A percentile compares a stretch with the other conserved stretches of the same genome.
These are phyloP conservation scores for Indri indri DNA, from an alignment of 2,113 vertebrate genomes.

Conservation along the genomic window DNA sequence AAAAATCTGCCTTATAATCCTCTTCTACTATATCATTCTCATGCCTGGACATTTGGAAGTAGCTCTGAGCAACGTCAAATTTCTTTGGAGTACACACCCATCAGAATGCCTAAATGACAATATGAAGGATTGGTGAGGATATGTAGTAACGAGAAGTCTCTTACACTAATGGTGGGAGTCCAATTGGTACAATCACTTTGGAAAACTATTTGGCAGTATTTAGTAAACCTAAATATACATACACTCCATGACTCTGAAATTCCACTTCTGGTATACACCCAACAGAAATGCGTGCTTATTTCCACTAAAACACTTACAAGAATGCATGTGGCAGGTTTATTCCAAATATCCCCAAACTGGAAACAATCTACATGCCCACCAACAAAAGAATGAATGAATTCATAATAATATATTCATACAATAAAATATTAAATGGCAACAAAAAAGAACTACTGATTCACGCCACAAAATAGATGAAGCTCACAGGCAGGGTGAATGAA, in stretches of 20 bases:
- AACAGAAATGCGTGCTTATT: background rate
- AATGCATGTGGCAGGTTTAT: background rate
- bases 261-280: background rate
- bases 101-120: background rate
- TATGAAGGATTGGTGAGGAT: background rate
- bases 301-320: background rate
- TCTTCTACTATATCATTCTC: background rate
- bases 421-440: background rate
- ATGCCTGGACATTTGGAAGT: background rate
- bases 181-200: background rate
- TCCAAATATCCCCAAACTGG: background rate
- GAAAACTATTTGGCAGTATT: background rate
- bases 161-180: background rate
- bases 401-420: background rate
- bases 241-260: background rate
- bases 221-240: background rate
- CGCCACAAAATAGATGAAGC: background rate
- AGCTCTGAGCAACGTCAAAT: background rate
- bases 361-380: background rate
- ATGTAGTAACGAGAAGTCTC: background rate
- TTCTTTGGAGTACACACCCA: background rate
- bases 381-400: background rate
- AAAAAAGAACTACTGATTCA: background rate
- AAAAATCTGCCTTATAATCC: background rate
- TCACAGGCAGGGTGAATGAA: background rate